A percentile compares a stretch with the other conserved stretches of the same genome.
Evolutionary conservation across 2,888 invertebrate genomes (phyloP).

Genomic region (Oasisia sp.): DNA sequence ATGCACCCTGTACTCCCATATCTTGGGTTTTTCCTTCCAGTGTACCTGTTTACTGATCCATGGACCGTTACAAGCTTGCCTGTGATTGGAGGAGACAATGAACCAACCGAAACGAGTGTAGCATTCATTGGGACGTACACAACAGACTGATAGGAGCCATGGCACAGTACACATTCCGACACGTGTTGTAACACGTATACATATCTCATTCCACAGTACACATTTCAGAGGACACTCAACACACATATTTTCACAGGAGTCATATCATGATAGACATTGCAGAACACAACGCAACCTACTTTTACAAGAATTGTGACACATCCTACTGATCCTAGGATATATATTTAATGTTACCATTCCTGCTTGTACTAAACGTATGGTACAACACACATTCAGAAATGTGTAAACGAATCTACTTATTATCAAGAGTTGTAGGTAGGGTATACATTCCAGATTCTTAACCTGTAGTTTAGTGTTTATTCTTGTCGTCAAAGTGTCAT

Average conservation of each 20-base stretch:
- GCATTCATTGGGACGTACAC: not conserved
- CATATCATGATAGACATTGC: not conserved
- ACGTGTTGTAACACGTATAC: not conserved
- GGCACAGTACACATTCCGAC: not conserved
- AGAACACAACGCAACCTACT: not conserved
- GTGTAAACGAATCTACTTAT: too few relatives aligned
- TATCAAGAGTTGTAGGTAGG: too few relatives aligned
- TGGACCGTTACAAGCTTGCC: not conserved
- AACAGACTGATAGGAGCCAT: not conserved
- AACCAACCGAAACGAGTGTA: not conserved
- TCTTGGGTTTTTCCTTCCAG: not conserved
- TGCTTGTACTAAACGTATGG: too few relatives aligned
- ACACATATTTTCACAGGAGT: not conserved
- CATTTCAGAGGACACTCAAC: not conserved
- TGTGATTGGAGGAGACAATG: not conserved
- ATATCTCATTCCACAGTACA: not conserved
- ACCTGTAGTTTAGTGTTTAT: not conserved
- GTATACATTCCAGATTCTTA: not conserved
- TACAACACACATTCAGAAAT: too few relatives aligned
- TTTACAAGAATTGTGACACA: too few relatives aligned
- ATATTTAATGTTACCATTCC: too few relatives aligned
- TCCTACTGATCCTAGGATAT: too few relatives aligned
- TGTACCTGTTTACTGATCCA: constrained; percentile 9
- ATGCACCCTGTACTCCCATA: too few relatives aligned
- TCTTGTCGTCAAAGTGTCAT: not conserved